Percentiles rank a stretch among this genome's conserved stretches.
phyloP scores from a whole-genome alignment of 2,113 vertebrate species.

The Melanerpes formicivorus region DNA sequence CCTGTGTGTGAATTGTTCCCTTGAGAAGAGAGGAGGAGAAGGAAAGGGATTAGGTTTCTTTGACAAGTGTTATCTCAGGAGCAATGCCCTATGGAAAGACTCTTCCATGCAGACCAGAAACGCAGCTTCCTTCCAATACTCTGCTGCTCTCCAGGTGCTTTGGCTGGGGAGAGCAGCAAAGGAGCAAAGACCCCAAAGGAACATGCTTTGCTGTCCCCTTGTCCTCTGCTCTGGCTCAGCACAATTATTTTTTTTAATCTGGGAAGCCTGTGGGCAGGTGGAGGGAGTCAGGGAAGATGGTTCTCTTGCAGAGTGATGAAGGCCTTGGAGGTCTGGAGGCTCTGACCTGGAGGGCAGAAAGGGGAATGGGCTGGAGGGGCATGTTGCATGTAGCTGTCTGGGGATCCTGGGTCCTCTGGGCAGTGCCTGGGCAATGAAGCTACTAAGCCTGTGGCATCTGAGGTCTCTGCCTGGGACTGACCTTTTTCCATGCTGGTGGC shows the following conservation, averaged over 20 bases:
- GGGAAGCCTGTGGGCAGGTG: background rate
- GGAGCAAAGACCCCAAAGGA: background rate
- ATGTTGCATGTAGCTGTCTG: fast-evolving
- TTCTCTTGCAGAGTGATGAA: conserved; percentile 9
- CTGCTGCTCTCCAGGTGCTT: background rate
- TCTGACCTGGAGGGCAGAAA: background rate
- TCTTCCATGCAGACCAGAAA: background rate
- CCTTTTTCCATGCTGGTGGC: background rate
- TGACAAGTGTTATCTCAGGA: background rate
- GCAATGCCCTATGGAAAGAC: background rate
- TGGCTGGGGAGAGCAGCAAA: background rate
- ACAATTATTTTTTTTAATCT: background rate
- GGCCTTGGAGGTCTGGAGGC: conserved; percentile 42
- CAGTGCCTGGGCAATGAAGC: background rate
- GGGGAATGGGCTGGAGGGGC: background rate
- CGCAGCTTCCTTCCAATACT: background rate
- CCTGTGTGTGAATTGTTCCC: background rate
- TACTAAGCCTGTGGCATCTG: background rate
- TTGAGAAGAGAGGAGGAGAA: background rate
- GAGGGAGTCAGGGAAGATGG: background rate
- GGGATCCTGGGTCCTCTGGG: background rate
- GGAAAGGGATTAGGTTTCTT: background rate
- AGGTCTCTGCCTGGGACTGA: background rate
- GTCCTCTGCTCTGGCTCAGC: background rate
- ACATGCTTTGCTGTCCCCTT: background rate